These are phyloP conservation scores for Acanthopleura granulata DNA, from an alignment of 2,888 invertebrate species.

Conservation along the genomic window DNA sequence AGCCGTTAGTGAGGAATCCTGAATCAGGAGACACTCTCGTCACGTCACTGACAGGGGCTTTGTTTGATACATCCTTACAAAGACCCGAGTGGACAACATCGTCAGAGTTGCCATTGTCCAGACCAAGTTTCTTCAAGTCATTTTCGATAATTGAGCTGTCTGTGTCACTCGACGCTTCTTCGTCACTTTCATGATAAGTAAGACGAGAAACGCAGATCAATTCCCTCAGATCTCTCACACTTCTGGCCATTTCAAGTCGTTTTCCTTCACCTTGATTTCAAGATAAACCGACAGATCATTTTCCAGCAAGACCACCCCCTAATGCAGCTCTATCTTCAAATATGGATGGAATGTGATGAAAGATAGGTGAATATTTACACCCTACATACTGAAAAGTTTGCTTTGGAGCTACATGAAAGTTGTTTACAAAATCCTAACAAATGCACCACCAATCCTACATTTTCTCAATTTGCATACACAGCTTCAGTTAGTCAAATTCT, in stretches of 20 bases:
- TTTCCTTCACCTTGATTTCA: not conserved
- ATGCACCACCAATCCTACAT: too few relatives aligned
- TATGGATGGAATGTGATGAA: too few relatives aligned
- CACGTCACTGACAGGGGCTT: conserved; percentile 22
- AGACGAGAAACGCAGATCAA: conserved; percentile 68
- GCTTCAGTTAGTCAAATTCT: conserved; percentile 30
- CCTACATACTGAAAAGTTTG: too few relatives aligned
- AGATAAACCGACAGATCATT: not conserved
- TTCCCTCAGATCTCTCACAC: conserved; percentile 66
- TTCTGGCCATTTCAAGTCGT: conserved; percentile 59
- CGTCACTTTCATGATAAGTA: conserved; percentile 62
- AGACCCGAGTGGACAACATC: not conserved
- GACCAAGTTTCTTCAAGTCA: conserved; percentile 42
- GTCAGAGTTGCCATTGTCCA: conserved; percentile 39
- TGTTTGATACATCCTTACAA: conserved; percentile 29
- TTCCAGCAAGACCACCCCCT: too few relatives aligned
- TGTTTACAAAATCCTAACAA: too few relatives aligned
- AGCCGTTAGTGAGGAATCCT: conserved; percentile 59
- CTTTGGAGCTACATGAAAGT: too few relatives aligned
- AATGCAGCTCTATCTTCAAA: too few relatives aligned
- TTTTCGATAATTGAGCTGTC: conserved; percentile 33
- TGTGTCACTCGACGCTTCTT: conserved; percentile 53
- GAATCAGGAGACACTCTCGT: conserved; percentile 50
- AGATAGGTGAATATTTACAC: too few relatives aligned
- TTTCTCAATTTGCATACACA: too few relatives aligned